Base-by-base conservation (phyloP, 2,113 vertebrate species). In the Notothenia rossii region DNA sequence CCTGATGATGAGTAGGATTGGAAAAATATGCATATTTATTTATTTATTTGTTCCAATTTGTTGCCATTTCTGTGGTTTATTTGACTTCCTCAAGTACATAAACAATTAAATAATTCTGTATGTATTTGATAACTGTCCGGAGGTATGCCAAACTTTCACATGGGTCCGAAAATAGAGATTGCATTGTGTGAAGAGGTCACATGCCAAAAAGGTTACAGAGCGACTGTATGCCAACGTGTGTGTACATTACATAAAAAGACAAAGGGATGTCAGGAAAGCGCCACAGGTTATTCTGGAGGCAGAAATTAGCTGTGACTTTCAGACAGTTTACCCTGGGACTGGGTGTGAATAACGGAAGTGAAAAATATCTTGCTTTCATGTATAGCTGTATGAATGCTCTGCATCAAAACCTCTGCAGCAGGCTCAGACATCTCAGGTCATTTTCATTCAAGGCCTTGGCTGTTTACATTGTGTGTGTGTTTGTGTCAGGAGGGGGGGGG, bases 391-490 rank as follows among this genome's bases (percentile, higher is more conserved):
- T 36, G 64, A 46, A n/a, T 29, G 68, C 69, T 60, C 48, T 61
- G 63, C 60, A 69, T 82, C 73, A 55, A 2, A 72, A 49, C 25
- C 54, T 72, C 72, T 51, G 48, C 76, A 45, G 56, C 77, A 55
- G 77, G 60, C 69, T 29, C 50, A 46, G 17, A 79, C 13, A 20
- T 59, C 66, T 55, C 71, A 17, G 22, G 46, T 64, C 67, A 63
- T 77, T 90, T 82, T 56, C 70, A 81, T 72, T 75, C 79, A 73
- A 60, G 58, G 63, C 67, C 67, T 54, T 11, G 5, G 59, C 20
- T 86, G 83, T 89, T 77, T 84, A 70, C 67, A 14, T 74, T 74
- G 60, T 68, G 79, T 49, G 18, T 58, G 59, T 83, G 43, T 65
- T 59, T n/a, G 51, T 67, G 51, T n/a, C 65, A 17, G 46, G 14